Evolutionary conservation across 2,888 invertebrate genomes (phyloP), one percentile per base, ranked within the genome.

Genomic region (Heliconius erato): DNA sequence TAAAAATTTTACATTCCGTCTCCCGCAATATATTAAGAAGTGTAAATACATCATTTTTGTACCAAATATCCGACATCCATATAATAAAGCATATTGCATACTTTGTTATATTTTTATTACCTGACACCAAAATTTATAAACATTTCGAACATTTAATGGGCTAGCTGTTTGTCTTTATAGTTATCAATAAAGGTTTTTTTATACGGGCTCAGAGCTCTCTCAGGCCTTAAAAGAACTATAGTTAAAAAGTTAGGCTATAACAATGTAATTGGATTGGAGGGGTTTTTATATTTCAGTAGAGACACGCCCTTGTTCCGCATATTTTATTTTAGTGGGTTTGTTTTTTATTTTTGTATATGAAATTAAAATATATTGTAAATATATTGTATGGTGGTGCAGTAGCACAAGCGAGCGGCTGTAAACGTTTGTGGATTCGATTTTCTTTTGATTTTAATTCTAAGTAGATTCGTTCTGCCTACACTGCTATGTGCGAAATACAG

Each of bases 81-180:
- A 40, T 40, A 11, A 40, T 9, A 40, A 28, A 11, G 40, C 35
- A 9, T 9, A 35, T 5, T 9, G 26, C 35, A 69, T 40, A n/a
- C 35, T 40, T 71, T 44, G 63, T 80, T 77, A 80, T 54, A 79
- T 79, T 71, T 82, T 82, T 79, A 82, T 82, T 67, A 40, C 74
- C 82, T 67, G 80, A 80, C 84, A 80, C 74, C 35, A 35, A 82
- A 82, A 84, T 84, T 84, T 80, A 84, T 80, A 78, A 28, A 49
- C 80, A 44, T 84, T 80, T 78, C 77, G 59, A 83, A 80, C 74
- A 54, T 80, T 80, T 80, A 83, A 80, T 83, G 77, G 72, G 4
- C 67, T 65, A 77, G 80, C 76, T 54, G 71, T 77, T 74, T 79
- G 82, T 77, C 35, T 80, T 79, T 76, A 76, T 80, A 79, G 79